These are phyloP conservation scores for human DNA, from an alignment of 2,113 vertebrate genomes.

Conservation along the genomic window DNA sequence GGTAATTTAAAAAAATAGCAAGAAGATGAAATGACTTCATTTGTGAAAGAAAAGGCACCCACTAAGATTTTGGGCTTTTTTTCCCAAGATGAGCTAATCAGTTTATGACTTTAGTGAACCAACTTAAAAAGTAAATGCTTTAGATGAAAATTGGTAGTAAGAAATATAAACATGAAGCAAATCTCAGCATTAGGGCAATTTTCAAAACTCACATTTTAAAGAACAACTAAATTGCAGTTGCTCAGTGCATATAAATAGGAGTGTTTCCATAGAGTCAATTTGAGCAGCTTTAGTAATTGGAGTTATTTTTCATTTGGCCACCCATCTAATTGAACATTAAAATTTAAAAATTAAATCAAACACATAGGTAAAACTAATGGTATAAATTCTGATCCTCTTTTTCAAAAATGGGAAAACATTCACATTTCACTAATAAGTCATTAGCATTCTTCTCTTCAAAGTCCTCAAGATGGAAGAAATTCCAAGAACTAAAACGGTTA, in stretches of 20 bases:
- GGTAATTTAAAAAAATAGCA: not conserved
- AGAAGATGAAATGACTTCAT: not conserved
- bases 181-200: conserved; percentile 46
- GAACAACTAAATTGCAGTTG: conserved; percentile 1
- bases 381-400: conserved; percentile 27
- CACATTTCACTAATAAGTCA: not conserved
- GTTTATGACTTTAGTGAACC: conserved; percentile 34
- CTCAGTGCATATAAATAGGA: conserved; percentile 13
- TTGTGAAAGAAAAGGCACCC: not conserved
- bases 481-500: not conserved
- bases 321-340: conserved; percentile 45
- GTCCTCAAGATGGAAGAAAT: not conserved
- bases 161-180: conserved; percentile 26
- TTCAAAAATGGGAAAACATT: not conserved
- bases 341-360: conserved; percentile 60
- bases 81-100: not conserved
- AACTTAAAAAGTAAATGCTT: conserved; percentile 45
- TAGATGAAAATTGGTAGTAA: conserved; percentile 41
- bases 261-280: conserved; percentile 43
- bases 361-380: conserved; percentile 25
- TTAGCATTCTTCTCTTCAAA: not conserved
- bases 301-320: conserved; percentile 42
- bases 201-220: conserved; percentile 63
- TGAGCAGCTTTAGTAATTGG: conserved; percentile 34
- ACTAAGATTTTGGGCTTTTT: not conserved